phyloP scores from a whole-genome alignment of 2,113 vertebrate genomes.

The Thunnus thynnus region DNA sequence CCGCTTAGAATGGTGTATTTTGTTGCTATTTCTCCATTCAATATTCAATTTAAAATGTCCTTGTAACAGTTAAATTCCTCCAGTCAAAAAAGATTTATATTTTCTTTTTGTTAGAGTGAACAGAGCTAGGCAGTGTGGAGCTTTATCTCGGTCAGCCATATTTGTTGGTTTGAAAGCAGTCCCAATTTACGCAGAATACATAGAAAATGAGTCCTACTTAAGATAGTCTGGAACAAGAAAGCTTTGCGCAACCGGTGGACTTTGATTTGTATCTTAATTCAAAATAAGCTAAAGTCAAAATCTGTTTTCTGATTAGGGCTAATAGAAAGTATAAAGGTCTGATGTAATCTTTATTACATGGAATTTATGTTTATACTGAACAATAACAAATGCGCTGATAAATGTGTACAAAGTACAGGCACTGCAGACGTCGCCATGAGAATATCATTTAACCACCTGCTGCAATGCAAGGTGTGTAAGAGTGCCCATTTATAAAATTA shows the following conservation, averaged over 20 bases:
- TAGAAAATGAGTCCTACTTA: constrained; percentile 49
- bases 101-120: neutral
- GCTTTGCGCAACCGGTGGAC: constrained; percentile 44
- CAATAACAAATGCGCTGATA: constrained; percentile 15
- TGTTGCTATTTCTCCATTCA: neutral
- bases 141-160: constrained; percentile 57
- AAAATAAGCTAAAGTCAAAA: constrained; percentile 15
- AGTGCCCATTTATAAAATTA: neutral
- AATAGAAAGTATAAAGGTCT: constrained; percentile 41
- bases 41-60: constrained; percentile 35
- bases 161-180: constrained; percentile 56
- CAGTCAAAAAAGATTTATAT: neutral
- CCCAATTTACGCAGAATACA: constrained; percentile 41
- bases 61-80: constrained; percentile 25
- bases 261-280: constrained; percentile 58
- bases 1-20: neutral
- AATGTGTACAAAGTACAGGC: neutral
- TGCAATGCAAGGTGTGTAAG: neutral
- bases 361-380: constrained; percentile 2
- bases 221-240: constrained; percentile 44
- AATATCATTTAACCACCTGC: neutral
- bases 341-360: constrained; percentile 32
- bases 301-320: constrained; percentile 24
- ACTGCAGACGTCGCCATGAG: neutral
- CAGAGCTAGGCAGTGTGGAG: constrained; percentile 1